phyloP scores from a whole-genome alignment of 2,113 vertebrate genomes.

The Clinocottus analis region DNA sequence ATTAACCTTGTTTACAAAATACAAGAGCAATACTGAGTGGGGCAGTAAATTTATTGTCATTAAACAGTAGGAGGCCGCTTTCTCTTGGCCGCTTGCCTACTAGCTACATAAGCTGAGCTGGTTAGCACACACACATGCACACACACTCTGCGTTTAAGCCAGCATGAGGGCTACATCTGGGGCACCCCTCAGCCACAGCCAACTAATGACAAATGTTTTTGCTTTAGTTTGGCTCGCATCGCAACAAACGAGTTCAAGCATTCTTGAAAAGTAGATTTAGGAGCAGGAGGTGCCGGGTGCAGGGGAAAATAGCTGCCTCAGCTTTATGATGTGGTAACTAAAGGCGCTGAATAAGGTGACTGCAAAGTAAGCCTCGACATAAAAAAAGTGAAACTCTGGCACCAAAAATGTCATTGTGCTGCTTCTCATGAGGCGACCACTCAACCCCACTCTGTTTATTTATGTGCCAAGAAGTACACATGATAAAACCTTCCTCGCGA shows the following conservation, averaged over 20 bases:
- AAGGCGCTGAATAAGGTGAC: conserved; percentile 85
- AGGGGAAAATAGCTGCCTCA: conserved; percentile 71
- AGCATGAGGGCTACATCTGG: conserved; percentile 69
- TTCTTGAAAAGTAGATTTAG: conserved; percentile 92
- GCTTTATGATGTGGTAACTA: conserved; percentile 84
- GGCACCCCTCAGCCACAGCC: conserved; percentile 65
- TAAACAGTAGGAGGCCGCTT: conserved; percentile 91
- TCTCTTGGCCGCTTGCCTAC: conserved; percentile 88
- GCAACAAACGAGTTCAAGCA: conserved; percentile 82
- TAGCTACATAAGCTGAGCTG: conserved; percentile 78
- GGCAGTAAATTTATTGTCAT: conserved; percentile 95
- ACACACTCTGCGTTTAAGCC: conserved; percentile 45
- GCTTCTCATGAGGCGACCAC: conserved; percentile 55
- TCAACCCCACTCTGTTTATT: conserved; percentile 56
- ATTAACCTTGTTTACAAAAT: conserved; percentile 98
- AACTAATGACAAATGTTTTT: conserved; percentile 74
- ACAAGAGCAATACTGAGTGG: conserved; percentile 90
- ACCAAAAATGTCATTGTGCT: conserved; percentile 65
- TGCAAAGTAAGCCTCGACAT: conserved; percentile 71
- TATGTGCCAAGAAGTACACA: conserved; percentile 75
- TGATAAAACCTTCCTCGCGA: conserved; percentile 66
- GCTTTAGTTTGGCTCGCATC: conserved; percentile 79
- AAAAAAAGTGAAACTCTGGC: conserved; percentile 64
- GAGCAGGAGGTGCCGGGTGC: conserved; percentile 88
- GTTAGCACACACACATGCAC: conserved; percentile 62